A percentile compares a stretch with the other conserved stretches of the same genome.
phyloP scores from a whole-genome alignment of 1,140 invertebrate species.

The Chlorops oryzae region DNA sequence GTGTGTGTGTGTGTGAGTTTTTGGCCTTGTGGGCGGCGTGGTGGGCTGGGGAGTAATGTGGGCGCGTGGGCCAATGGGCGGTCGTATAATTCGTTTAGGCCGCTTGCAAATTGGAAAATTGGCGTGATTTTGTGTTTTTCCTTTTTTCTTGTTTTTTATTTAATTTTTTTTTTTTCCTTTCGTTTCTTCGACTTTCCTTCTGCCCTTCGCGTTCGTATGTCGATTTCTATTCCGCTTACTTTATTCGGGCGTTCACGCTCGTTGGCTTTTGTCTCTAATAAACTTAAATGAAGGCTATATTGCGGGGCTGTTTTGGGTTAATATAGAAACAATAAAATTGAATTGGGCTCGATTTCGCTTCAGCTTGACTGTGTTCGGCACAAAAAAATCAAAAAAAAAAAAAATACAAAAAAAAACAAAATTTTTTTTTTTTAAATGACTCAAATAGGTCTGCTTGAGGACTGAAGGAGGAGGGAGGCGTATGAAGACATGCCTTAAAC shows the following conservation, averaged over 20 bases:
- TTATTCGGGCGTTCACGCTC: no score
- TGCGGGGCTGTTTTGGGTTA: slow-evolving; percentile 47
- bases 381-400: no score
- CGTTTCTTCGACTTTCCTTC: slow-evolving; percentile 10
- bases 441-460: no score
- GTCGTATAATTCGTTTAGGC: slow-evolving; percentile 4
- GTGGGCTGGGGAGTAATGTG: background rate
- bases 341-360: no score
- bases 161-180: slow-evolving; percentile 4
- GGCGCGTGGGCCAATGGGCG: background rate
- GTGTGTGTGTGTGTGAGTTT: no score
- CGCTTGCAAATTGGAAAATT: slow-evolving; percentile 13
- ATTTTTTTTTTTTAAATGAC: no score
- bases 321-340: slow-evolving; percentile 47
- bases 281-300: slow-evolving; percentile 48
- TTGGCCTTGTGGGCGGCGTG: background rate
- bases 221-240: no score
- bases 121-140: slow-evolving; percentile 3
- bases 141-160: slow-evolving; percentile 1
- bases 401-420: no score
- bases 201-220: slow-evolving; percentile 15
- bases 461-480: no score
- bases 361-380: no score
- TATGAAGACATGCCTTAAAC: no score
- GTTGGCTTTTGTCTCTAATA: slow-evolving; percentile 27